Percentiles rank a stretch among this genome's conserved stretches.
Conservation (phyloP, 2,113 vertebrate species). For the Vireo altiloquus region DNA sequence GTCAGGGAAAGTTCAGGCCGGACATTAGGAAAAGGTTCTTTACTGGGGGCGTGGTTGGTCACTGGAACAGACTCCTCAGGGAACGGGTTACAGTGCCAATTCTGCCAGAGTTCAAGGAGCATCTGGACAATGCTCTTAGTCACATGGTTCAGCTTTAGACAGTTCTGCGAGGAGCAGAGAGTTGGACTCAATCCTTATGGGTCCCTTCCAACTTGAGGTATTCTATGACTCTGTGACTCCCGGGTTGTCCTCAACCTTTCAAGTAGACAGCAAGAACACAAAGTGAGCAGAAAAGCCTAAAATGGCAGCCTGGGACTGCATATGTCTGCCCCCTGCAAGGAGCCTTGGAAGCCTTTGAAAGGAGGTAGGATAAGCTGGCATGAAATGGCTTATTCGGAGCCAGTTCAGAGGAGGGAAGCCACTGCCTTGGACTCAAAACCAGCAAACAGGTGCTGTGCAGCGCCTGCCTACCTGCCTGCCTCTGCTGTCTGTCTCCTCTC, state of each 20-base stretch:
- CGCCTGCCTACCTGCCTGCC: constrained; percentile 45
- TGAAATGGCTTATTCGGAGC: accelerated
- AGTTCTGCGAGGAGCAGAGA: not conserved
- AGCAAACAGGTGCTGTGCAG: not conserved
- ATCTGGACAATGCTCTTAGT: not conserved
- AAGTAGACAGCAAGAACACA: not conserved
- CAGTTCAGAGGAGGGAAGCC: constrained; percentile 8
- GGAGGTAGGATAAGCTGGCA: constrained; percentile 32
- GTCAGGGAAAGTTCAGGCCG: not conserved
- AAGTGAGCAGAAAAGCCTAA: constrained; percentile 28
- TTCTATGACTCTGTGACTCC: not conserved
- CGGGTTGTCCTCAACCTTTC: not conserved
- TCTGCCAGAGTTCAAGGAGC: not conserved
- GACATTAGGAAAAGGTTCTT: not conserved
- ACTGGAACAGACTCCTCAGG: not conserved
- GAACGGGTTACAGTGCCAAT: not conserved
- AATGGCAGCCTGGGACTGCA: constrained; percentile 34
- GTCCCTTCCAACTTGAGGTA: not conserved
- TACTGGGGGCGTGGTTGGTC: not conserved
- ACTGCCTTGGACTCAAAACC: not conserved
- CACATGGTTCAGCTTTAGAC: not conserved
- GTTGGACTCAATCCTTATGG: not conserved
- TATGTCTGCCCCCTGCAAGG: constrained; percentile 33
- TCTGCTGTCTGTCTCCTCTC: constrained; percentile 4
- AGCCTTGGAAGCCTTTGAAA: not conserved